Base-by-base conservation (phyloP, 1,140 invertebrate species). In the Euura saliciscinereae region DNA sequence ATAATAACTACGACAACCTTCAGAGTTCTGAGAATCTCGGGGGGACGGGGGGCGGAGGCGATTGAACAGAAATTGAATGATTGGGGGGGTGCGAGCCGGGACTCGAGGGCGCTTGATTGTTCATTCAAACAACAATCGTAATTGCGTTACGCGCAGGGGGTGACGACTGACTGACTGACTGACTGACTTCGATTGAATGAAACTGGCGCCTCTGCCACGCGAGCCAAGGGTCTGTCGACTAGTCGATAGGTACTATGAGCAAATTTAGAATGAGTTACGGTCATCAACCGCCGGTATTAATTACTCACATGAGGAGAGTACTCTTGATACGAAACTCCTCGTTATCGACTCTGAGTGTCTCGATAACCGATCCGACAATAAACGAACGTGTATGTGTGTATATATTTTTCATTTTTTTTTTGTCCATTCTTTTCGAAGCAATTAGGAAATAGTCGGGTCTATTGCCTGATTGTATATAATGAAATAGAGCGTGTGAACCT, bases 101-200 rank as follows among this genome's bases (percentile, higher is more conserved):
- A 79, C 80, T 86, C 82, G 83, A 87, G 86, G 85, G 86, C 83
- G 84, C 86, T 88, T 88, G 86, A 88, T 88, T 88, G 86, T 88
- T 87, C 86, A 88, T 87, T 87, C 86, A 87, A 87, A 87, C 85
- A 88, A 88, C 86, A 87, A 88, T 88, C 84, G 85, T 88, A 87
- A 88, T 88, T 88, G 85, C 85, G 84, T 88, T 88, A 87, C 82
- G 81, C 80, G 78, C 77, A 66, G 70, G 43, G 51, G 43, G 42
- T 42, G 64, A 71, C 42, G 46, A 65, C 46, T 42, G 51, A 59
- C 51, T 28, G 51, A 59, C 51, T 8, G 51, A 59, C 51, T 59
- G 51, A 59, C 51, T 59, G 8, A n/a, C 51, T 59, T 6, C 51
- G 51, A 8, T 59, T 28, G 28, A 28, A 28, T 28, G 28, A 28